A percentile compares a stretch with the other conserved stretches of the same genome.
Evolutionary conservation across 2,888 invertebrate species (phyloP).

Genomic region (Schizaphis graminum): DNA sequence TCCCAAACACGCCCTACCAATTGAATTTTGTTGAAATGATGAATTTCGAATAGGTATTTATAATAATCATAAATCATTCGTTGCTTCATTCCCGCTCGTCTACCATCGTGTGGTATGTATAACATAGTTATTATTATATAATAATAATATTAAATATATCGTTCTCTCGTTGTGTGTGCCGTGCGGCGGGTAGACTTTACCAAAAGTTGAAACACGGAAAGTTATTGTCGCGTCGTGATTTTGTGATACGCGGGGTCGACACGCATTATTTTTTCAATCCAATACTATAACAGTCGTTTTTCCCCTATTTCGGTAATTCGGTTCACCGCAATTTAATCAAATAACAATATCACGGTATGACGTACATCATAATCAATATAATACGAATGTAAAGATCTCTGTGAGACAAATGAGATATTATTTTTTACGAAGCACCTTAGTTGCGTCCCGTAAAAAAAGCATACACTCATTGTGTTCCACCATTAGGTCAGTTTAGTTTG

Average conservation of each 20-base stretch:
- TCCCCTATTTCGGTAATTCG: not conserved
- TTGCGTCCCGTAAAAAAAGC: no score
- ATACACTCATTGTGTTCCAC: no score
- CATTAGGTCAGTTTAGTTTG: no score
- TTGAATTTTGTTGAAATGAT: not conserved
- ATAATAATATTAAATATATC: not conserved
- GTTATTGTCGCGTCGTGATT: not conserved
- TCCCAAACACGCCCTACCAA: not conserved
- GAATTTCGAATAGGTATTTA: not conserved
- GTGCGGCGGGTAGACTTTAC: not conserved
- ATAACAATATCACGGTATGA: not conserved
- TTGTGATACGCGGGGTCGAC: not conserved
- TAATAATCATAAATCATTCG: not conserved
- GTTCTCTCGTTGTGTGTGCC: not conserved
- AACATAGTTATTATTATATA: not conserved
- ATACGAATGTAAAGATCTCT: not conserved
- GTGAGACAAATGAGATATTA: not conserved
- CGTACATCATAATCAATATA: not conserved
- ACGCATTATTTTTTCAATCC: not conserved
- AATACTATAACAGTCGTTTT: not conserved
- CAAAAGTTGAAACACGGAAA: not conserved
- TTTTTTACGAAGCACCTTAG: not conserved
- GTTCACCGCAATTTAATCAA: not conserved
- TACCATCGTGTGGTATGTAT: no score
- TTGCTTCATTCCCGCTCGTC: not conserved